These are phyloP conservation scores for Sapayoa aenigma DNA, from an alignment of 2,113 vertebrate genomes.

Conservation along the genomic window DNA sequence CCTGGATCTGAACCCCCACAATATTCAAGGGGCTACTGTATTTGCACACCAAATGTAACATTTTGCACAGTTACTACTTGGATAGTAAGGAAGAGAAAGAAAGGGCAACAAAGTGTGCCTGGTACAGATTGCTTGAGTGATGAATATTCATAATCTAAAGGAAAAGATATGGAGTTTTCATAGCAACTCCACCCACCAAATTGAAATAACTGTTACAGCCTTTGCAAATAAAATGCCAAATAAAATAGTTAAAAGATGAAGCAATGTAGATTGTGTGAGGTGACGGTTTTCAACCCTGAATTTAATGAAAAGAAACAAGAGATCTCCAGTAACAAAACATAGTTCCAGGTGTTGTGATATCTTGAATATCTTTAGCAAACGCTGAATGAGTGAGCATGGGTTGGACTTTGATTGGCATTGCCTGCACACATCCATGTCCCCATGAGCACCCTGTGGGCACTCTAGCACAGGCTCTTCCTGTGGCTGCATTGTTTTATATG, in stretches of 20 bases:
- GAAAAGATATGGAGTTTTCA: slow-evolving; percentile 63
- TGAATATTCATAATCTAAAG: slow-evolving; percentile 71
- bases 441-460: not conserved
- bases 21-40: no score
- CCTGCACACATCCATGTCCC: rapidly evolving
- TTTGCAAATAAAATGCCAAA: slow-evolving; percentile 63
- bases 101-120: slow-evolving; percentile 61
- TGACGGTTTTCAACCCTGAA: slow-evolving; percentile 10
- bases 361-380: not conserved
- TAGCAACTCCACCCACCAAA: slow-evolving; percentile 66
- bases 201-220: slow-evolving; percentile 64
- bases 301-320: not conserved
- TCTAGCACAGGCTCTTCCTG: not conserved
- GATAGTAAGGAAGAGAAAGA: not conserved
- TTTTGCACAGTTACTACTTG: not conserved
- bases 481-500: not conserved
- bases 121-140: slow-evolving; percentile 63
- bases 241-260: slow-evolving; percentile 42
- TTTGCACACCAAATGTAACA: not conserved
- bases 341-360: not conserved
- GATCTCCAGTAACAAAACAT: not conserved
- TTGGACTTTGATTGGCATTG: not conserved
- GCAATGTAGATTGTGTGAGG: not conserved
- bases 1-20: no score
- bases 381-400: rapidly evolving